A percentile compares a stretch with the other conserved stretches of the same genome.
Conservation (phyloP, 2,888 invertebrate genomes). For the Acronicta alni region DNA sequence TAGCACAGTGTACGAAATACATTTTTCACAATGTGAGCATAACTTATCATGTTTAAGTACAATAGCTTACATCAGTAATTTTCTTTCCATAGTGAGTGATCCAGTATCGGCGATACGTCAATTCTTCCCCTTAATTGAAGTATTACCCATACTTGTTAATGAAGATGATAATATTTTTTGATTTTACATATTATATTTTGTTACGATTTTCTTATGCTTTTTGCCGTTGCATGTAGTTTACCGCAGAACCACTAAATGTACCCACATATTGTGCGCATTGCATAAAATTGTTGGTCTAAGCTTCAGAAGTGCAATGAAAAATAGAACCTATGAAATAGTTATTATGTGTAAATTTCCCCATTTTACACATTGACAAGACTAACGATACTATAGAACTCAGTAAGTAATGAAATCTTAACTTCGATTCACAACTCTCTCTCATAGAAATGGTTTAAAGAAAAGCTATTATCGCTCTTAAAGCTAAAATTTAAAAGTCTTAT, state of each 20-base stretch:
- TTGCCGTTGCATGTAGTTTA: constrained; percentile 53
- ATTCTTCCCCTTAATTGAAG: constrained; percentile 88
- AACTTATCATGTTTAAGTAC: constrained; percentile 72
- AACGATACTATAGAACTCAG: constrained; percentile 66
- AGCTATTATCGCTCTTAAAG: constrained; percentile 69
- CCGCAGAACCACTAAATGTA: constrained; percentile 56
- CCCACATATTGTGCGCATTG: constrained; percentile 81
- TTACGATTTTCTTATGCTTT: constrained; percentile 50
- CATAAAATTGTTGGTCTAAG: constrained; percentile 78
- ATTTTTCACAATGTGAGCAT: constrained; percentile 84
- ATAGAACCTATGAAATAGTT: constrained; percentile 64
- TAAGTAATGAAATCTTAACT: constrained; percentile 64
- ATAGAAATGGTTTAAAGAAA: constrained; percentile 69
- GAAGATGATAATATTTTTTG: constrained; percentile 54
- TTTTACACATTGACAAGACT: constrained; percentile 79
- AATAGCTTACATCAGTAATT: constrained; percentile 75
- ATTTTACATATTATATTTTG: constrained; percentile 53
- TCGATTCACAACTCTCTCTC: constrained; percentile 82
- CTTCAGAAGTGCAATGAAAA: constrained; percentile 76
- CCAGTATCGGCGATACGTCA: constrained; percentile 75
- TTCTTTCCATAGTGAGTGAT: constrained; percentile 65
- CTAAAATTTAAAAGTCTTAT: constrained; percentile 79
- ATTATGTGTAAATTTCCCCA: constrained; percentile 87
- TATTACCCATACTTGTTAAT: constrained; percentile 73
- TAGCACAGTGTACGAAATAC: constrained; percentile 86